Conservation (phyloP, 2,797 vertebrate genomes). For the Catharus ustulatus region DNA sequence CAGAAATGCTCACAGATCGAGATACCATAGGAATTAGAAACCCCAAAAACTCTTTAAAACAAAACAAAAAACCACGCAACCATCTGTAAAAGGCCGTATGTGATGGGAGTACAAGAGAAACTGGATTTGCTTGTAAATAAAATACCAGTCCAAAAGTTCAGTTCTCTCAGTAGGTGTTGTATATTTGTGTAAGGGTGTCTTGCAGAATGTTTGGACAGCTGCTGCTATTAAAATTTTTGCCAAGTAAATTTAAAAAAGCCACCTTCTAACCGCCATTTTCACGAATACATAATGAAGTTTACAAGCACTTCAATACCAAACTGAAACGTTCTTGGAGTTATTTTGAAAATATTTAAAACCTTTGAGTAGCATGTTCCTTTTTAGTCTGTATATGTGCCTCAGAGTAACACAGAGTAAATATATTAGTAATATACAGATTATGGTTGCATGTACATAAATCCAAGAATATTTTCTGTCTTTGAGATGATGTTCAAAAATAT, state of each 20-base stretch:
- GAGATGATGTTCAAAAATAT: background rate
- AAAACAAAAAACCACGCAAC: background rate
- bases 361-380: background rate
- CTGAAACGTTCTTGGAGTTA: background rate
- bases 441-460: background rate
- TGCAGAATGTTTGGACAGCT: conserved; percentile 68
- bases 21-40: background rate
- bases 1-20: background rate
- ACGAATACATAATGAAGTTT: background rate
- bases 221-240: conserved; percentile 47
- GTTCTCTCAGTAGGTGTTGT: background rate
- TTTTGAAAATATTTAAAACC: background rate
- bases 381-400: background rate
- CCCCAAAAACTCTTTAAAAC: background rate
- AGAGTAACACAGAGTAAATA: background rate
- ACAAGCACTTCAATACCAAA: background rate
- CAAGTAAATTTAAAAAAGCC: background rate
- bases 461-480: background rate
- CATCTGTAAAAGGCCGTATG: background rate
- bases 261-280: background rate
- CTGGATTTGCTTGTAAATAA: conserved; percentile 23
- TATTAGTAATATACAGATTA: background rate
- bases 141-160: background rate
- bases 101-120: background rate
- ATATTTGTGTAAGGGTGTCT: conserved; percentile 36